Conservation (phyloP, 2,797 vertebrate species). For the Amphiprion clarkii region DNA sequence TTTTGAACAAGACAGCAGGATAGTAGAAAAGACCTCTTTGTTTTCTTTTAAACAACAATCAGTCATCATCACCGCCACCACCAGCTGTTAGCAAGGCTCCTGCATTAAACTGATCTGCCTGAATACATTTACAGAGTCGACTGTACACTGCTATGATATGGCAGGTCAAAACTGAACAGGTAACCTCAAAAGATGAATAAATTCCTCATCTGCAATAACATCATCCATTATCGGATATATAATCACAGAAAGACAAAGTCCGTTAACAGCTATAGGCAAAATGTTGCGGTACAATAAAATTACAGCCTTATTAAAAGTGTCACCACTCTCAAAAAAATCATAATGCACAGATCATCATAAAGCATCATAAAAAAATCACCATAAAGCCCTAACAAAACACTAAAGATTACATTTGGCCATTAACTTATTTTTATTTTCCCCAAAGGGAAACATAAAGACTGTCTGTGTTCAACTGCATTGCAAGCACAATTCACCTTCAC, state of each 20-base stretch:
- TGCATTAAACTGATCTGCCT: conserved; percentile 56
- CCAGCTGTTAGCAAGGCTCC: conserved; percentile 55
- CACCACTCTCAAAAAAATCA: neutral
- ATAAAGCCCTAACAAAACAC: neutral
- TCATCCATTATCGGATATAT: conserved; percentile 10
- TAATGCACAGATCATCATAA: neutral
- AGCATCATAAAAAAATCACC: neutral
- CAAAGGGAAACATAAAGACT: neutral
- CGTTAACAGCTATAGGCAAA: conserved; percentile 4
- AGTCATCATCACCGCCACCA: conserved; percentile 65
- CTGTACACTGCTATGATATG: conserved; percentile 45
- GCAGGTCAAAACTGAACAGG: conserved; percentile 47
- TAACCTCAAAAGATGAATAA: conserved; percentile 38
- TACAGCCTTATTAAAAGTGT: neutral
- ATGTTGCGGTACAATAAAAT: conserved; percentile 12
- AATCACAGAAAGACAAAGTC: conserved; percentile 25
- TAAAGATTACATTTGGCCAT: neutral
- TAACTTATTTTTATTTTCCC: neutral
- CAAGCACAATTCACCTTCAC: neutral
- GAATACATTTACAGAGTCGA: conserved; percentile 51
- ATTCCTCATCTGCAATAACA: conserved; percentile 19
- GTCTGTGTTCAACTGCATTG: neutral
- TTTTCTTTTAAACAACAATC: conserved; percentile 75
- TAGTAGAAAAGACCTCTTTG: conserved; percentile 64
- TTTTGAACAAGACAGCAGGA: conserved; percentile 65